Conservation (phyloP, 2,113 vertebrate genomes). For the Pollachius pollachius region DNA sequence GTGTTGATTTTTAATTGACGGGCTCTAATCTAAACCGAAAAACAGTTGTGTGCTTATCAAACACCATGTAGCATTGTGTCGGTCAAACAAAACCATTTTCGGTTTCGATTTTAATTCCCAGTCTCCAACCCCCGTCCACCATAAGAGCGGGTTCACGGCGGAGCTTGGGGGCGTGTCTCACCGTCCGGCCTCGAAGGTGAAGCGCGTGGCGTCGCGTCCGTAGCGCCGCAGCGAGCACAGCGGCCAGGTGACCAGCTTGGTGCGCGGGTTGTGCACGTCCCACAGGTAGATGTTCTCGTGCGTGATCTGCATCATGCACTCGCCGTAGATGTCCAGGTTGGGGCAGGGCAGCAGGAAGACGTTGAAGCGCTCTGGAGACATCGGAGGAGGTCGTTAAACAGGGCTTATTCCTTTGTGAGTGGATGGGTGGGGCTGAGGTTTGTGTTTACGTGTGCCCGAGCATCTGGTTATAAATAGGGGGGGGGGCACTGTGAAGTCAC, state of each 20-base stretch:
- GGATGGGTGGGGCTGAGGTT: neutral
- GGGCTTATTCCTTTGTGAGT: neutral
- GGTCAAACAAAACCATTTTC: no score
- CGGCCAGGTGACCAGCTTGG: conserved; percentile 93
- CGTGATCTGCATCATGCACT: conserved; percentile 97
- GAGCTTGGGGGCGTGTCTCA: conserved; percentile 46
- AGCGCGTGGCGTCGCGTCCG: conserved; percentile 87
- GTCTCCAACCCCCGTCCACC: no score
- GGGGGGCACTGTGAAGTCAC: no score
- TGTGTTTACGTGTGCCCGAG: neutral
- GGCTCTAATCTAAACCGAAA: no score
- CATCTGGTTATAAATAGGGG: no score
- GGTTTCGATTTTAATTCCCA: no score
- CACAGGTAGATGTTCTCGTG: conserved; percentile 98
- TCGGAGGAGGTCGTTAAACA: neutral
- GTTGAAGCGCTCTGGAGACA: conserved; percentile 84
- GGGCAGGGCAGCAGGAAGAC: conserved; percentile 93
- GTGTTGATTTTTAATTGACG: no score
- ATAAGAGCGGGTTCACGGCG: no score
- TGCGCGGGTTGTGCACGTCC: conserved; percentile 90
- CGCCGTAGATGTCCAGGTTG: conserved; percentile 92
- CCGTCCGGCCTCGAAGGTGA: conserved; percentile 95
- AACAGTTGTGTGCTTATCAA: no score
- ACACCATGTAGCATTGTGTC: no score
- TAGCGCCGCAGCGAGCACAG: conserved; percentile 92